Base-by-base conservation (phyloP, 1,140 invertebrate genomes). In the Elymnias hypermnestra region DNA sequence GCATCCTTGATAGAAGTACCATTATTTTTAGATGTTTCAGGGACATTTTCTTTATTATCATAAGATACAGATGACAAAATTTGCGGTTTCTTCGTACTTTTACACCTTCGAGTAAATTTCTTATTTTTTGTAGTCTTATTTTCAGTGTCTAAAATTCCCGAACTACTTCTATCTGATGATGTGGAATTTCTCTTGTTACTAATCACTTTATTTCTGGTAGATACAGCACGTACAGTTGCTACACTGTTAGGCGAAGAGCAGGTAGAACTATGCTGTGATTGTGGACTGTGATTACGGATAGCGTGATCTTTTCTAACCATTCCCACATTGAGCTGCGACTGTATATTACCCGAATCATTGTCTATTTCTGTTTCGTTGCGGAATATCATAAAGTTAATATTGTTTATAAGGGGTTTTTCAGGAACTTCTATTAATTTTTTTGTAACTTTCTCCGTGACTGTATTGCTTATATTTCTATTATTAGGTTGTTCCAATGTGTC, bases 241-340 rank as follows among this genome's bases (percentile, higher is more conserved):
- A 78, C 42, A 55, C 78, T 83, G 23, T 66, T 78, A 10, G 59
- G 63, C 18, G 74, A 73, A 5, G 76, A 83, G 45, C 70, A 72
- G 5, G 67, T 58, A 25, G 78, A 81, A 69, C 75, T 78, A 42
- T 69, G 64, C 38, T 62, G 60, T n/a, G 75, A 72, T 13, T 50
- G 36, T 21, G 65, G 56, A 42, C 64, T 79, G 7, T 36, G 38
- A 21, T 46, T 41, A 5, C 38, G 53, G 43, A 63, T 65, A 23
- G 52, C 9, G 3, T 25, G 28, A 31, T 45, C 47, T 47, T 42
- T 65, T 31, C 35, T 61, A 7, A 12, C 52, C 25, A 37, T 38
- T 29, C 55, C 43, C 44, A 42, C 50, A 37, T 28, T 39, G 41
- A 46, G 28, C 19, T 42, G 7, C 18, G 33, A 15, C 12, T 52